Conservation (phyloP, 2,113 vertebrate genomes). For the Indri indri region DNA sequence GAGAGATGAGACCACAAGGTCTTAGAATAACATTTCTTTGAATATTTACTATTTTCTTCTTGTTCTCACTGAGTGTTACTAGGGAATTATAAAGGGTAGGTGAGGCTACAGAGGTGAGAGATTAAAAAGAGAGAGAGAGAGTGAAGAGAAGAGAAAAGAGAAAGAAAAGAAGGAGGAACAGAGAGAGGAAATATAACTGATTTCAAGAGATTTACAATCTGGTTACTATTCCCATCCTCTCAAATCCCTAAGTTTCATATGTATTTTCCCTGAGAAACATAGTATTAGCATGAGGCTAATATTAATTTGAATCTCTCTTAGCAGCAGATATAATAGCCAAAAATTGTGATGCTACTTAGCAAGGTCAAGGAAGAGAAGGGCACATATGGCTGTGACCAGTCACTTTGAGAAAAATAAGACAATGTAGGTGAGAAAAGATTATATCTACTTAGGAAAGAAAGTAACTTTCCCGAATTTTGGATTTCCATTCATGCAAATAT, state of each 20-base stretch:
- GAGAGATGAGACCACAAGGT: neutral
- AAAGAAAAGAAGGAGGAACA: neutral
- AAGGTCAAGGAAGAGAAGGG: neutral
- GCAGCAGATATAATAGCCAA: neutral
- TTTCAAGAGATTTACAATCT: neutral
- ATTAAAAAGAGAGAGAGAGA: neutral
- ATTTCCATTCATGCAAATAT: neutral
- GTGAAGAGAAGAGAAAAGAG: neutral
- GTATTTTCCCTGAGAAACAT: neutral
- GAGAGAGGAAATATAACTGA: neutral
- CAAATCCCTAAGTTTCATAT: slow-evolving; percentile 16
- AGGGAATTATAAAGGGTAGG: neutral
- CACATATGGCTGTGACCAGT: neutral
- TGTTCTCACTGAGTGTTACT: neutral
- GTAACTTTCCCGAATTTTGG: neutral
- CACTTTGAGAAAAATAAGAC: slow-evolving; percentile 35
- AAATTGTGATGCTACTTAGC: slow-evolving; percentile 41
- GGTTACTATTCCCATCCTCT: neutral
- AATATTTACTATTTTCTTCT: neutral
- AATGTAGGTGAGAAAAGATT: neutral
- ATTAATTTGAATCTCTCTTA: slow-evolving; percentile 45
- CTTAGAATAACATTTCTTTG: neutral
- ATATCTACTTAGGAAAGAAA: slow-evolving; percentile 18
- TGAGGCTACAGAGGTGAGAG: neutral
- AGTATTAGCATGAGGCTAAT: slow-evolving; percentile 6